Percentiles rank a stretch among this genome's conserved stretches.
Conservation (phyloP, 1,140 invertebrate species). For the Frieseomelitta varia region DNA sequence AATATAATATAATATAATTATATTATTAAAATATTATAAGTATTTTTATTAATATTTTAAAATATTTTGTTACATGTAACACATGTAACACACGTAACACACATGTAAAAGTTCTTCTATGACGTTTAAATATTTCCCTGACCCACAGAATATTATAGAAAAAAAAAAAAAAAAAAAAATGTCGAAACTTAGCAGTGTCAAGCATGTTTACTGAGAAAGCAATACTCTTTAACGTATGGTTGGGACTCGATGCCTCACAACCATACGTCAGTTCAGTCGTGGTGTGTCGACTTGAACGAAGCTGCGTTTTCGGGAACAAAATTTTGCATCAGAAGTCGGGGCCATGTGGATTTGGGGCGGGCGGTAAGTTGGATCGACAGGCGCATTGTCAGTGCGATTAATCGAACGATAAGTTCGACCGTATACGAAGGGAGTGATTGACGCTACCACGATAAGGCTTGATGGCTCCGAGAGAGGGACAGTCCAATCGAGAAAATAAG, state of each 20-base stretch:
- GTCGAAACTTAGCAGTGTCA: background rate
- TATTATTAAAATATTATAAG: too few species aligned
- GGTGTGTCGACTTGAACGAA: slow-evolving; percentile 25
- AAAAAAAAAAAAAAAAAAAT: background rate
- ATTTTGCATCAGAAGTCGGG: slow-evolving; percentile 48
- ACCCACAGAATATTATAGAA: too few species aligned
- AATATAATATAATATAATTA: too few species aligned
- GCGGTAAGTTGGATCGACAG: slow-evolving; percentile 67
- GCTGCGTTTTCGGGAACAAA: slow-evolving; percentile 43
- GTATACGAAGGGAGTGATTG: slow-evolving; percentile 66
- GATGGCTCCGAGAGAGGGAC: slow-evolving; percentile 56
- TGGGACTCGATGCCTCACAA: too few species aligned
- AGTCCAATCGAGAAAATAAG: slow-evolving; percentile 41
- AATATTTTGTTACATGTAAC: too few species aligned
- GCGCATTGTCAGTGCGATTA: slow-evolving; percentile 69
- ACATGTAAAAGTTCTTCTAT: too few species aligned
- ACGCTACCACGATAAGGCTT: slow-evolving; percentile 68
- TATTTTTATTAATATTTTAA: too few species aligned
- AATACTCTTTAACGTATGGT: background rate
- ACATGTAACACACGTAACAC: too few species aligned
- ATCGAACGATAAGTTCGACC: slow-evolving; percentile 69
- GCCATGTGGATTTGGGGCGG: slow-evolving; percentile 46
- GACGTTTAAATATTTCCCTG: too few species aligned
- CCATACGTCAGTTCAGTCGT: too few species aligned
- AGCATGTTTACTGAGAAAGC: background rate